phyloP scores from a whole-genome alignment of 2,113 vertebrate species.

The Salminus brasiliensis region DNA sequence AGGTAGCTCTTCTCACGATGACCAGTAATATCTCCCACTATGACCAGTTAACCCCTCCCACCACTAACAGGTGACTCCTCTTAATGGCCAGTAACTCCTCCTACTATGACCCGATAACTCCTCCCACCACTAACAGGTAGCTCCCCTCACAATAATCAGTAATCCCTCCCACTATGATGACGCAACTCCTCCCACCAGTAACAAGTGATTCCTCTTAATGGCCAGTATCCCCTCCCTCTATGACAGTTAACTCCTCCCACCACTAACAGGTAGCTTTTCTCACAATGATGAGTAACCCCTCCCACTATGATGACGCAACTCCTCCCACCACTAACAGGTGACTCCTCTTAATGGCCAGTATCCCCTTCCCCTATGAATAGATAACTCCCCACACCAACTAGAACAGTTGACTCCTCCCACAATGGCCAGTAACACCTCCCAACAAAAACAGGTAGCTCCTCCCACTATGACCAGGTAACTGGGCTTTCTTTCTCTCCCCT shows the following conservation, averaged over 20 bases:
- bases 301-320: background rate
- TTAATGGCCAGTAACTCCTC: background rate
- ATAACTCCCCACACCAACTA: constrained; percentile 30
- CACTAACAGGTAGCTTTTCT: background rate
- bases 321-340: background rate
- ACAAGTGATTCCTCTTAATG: too few species aligned
- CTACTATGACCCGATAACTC: background rate
- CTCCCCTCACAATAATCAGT: constrained; percentile 79
- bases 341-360: constrained; percentile 79
- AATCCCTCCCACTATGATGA: background rate
- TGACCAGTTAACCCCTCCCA: background rate
- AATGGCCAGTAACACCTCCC: background rate
- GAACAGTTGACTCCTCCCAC: background rate
- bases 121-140: too few species aligned
- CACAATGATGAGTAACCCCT: background rate
- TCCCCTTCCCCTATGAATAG: background rate
- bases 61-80: background rate
- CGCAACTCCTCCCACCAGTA: background rate
- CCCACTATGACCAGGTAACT: background rate
- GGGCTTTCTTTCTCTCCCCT: background rate
- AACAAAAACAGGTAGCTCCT: background rate
- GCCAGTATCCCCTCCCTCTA: constrained; percentile 81
- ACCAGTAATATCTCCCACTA: constrained; percentile 68
- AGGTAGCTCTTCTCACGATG: constrained; percentile 88
- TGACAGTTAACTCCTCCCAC: constrained; percentile 56